Conservation (phyloP, 1,140 invertebrate species). For the Phocides pigmalion region DNA sequence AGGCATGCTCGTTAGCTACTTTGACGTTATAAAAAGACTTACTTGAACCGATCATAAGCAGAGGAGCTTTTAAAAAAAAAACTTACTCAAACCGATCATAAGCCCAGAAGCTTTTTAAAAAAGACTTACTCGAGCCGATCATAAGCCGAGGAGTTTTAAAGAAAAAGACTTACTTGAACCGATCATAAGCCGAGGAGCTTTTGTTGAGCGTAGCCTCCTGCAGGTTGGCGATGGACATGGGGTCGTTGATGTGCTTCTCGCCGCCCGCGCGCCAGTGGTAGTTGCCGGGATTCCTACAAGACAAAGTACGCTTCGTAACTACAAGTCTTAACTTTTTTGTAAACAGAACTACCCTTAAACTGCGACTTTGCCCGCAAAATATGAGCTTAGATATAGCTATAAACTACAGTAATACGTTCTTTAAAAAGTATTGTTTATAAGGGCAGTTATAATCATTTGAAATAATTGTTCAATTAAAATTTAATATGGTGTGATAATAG, state of each 20-base stretch:
- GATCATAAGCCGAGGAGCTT: constrained; percentile 92
- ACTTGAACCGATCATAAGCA: constrained; percentile 92
- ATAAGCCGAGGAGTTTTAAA: constrained; percentile 93
- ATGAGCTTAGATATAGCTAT: too few relatives aligned
- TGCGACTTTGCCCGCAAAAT: too few relatives aligned
- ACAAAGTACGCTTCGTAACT: too few relatives aligned
- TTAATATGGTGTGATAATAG: too few relatives aligned
- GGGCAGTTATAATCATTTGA: too few relatives aligned
- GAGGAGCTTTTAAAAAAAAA: constrained; percentile 86
- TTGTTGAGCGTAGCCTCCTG: constrained; percentile 95
- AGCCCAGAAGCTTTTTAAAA: constrained; percentile 90
- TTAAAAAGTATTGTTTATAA: too few relatives aligned
- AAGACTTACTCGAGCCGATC: constrained; percentile 86
- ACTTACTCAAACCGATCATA: constrained; percentile 90
- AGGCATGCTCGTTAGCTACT: too few relatives aligned
- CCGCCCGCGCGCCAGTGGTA: constrained; percentile 99
- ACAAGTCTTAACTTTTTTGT: too few relatives aligned
- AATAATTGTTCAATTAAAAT: too few relatives aligned
- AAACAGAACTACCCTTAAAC: too few relatives aligned
- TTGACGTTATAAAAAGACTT: constrained; percentile 24
- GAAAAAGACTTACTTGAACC: constrained; percentile 83
- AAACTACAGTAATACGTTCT: too few relatives aligned
- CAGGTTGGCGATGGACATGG: constrained; percentile 95
- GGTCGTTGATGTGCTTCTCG: constrained; percentile 99
- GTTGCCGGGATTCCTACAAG: constrained; percentile 92